Evolutionary conservation across 1,140 invertebrate species (phyloP).

Genomic region (Proales similis): DNA sequence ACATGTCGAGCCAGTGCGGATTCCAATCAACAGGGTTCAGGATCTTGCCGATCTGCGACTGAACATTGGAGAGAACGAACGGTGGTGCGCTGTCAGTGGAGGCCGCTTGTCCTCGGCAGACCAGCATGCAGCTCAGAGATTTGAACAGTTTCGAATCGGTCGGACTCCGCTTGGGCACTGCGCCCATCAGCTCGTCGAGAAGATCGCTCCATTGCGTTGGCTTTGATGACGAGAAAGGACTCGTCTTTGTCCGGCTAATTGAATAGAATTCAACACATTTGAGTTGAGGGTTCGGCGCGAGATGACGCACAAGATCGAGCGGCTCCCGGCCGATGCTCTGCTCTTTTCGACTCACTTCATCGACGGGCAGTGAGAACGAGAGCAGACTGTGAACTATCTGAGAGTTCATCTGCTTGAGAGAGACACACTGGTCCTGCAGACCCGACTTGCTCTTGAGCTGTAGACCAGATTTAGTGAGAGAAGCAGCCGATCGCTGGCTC

Average conservation of each 20-base stretch:
- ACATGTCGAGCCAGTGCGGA: conserved; percentile 12
- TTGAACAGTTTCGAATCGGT: too few species aligned
- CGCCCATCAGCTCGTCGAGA: not conserved
- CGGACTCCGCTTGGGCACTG: too few species aligned
- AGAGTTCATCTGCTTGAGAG: conserved; percentile 10
- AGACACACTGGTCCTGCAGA: not conserved
- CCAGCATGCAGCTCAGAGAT: too few species aligned
- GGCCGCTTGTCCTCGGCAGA: too few species aligned
- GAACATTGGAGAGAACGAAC: too few species aligned
- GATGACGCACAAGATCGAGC: conserved; percentile 7
- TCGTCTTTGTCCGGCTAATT: not conserved
- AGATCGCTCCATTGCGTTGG: not conserved
- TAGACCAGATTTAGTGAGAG: conserved; percentile 25
- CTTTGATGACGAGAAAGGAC: too few species aligned
- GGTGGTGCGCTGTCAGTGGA: too few species aligned
- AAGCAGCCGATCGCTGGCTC: not conserved
- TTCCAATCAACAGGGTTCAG: conserved; percentile 28
- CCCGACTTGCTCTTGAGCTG: not conserved
- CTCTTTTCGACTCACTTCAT: conserved; percentile 5
- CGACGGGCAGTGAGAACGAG: conserved; percentile 1
- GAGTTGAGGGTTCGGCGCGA: conserved; percentile 22
- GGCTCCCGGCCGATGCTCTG: conserved; percentile 15
- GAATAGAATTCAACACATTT: conserved; percentile 22
- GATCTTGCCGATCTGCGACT: conserved; percentile 7
- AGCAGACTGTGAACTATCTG: conserved; percentile 8